phyloP scores from a whole-genome alignment of 2,113 vertebrate genomes.

The Nycticebus coucang region DNA sequence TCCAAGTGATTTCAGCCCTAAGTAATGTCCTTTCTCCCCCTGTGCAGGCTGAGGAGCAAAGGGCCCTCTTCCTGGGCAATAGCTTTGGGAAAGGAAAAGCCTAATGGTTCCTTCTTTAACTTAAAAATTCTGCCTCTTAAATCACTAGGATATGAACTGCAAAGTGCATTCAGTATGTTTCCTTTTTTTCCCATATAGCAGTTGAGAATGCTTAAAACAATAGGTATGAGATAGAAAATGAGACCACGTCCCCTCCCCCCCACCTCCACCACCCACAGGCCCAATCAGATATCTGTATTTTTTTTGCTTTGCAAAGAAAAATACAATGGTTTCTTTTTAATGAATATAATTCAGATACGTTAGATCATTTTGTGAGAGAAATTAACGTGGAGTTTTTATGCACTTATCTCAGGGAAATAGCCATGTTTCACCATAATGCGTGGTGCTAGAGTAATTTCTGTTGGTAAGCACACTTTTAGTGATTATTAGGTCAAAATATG shows the following conservation, averaged over 20 bases:
- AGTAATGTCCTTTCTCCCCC: constrained; percentile 64
- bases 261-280: neutral
- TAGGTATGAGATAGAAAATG: constrained; percentile 54
- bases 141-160: constrained; percentile 51
- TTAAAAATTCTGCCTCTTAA: constrained; percentile 60
- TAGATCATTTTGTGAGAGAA: constrained; percentile 70
- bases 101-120: constrained; percentile 47
- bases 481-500: constrained; percentile 60
- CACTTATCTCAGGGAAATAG: constrained; percentile 38
- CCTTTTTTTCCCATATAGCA: constrained; percentile 16
- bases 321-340: constrained; percentile 54
- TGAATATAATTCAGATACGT: constrained; percentile 53
- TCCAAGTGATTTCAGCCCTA: constrained; percentile 57
- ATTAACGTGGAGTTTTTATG: constrained; percentile 34
- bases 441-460: constrained; percentile 51
- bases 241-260: neutral
- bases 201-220: constrained; percentile 46
- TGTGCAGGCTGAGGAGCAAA: constrained; percentile 59
- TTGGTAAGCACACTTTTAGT: constrained; percentile 62
- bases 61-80: constrained; percentile 67
- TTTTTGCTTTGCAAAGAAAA: constrained; percentile 43
- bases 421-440: neutral
- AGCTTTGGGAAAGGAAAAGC: constrained; percentile 60
- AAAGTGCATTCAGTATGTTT: constrained; percentile 46
- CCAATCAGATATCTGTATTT: constrained; percentile 52